These are phyloP conservation scores for Ommatoiulus sabulosus DNA, from an alignment of 2,888 invertebrate species.

Conservation along the genomic window DNA sequence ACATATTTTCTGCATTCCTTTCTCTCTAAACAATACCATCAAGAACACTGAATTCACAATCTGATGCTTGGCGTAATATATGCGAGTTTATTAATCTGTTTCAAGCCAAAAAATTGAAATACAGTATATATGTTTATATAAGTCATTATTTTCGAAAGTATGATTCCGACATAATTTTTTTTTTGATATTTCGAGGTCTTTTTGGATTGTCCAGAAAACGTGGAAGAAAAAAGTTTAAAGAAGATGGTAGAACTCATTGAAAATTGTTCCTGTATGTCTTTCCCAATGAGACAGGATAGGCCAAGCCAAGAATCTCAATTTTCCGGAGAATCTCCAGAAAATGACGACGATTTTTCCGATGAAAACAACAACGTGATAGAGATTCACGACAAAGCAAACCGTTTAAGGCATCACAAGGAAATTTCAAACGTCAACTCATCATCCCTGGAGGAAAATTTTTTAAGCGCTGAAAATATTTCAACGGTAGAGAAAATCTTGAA, in stretches of 20 bases:
- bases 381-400: conserved; percentile 30
- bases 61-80: too few species aligned
- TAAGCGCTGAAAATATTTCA: conserved; percentile 47
- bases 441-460: conserved; percentile 11
- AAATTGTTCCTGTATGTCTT: conserved; percentile 76
- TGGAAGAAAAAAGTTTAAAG: conserved; percentile 39
- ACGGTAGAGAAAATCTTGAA: conserved; percentile 45
- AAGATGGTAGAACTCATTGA: conserved; percentile 74
- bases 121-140: neutral
- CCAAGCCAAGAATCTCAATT: neutral
- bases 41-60: too few species aligned
- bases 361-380: conserved; percentile 54
- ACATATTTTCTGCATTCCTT: too few species aligned
- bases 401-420: neutral
- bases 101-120: too few species aligned
- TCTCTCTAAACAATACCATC: too few species aligned
- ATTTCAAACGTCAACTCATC: neutral
- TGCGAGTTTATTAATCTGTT: too few species aligned
- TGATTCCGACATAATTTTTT: neutral
- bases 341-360: conserved; percentile 36
- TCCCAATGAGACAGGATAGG: conserved; percentile 63
- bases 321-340: conserved; percentile 46
- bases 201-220: conserved; percentile 69
- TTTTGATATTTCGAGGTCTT: conserved; percentile 70
- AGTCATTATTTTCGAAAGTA: neutral